Base-by-base conservation (phyloP, 1,140 invertebrate species). In the Copidosoma floridanum region DNA sequence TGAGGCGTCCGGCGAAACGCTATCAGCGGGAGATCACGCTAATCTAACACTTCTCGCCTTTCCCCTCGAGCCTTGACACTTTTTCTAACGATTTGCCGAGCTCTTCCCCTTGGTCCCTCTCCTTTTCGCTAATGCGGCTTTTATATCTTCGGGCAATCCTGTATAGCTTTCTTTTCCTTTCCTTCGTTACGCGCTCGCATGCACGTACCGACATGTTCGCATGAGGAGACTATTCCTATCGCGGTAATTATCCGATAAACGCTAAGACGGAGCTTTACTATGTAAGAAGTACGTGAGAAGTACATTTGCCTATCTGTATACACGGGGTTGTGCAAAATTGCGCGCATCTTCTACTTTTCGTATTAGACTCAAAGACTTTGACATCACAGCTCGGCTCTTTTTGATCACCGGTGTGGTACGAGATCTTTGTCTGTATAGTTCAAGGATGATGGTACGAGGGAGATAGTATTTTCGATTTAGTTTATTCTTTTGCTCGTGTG, bases 11-110 rank as follows among this genome's bases (percentile, higher is more conserved):
- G 59, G 48, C 59, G 57, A 68, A 72, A 74, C 72, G 73, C 73
- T 76, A 78, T 78, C 76, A 74, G 70, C 69, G 65, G n/a, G 70
- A 78, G 75, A 78, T 78, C 75, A 78, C 74, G 74, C 76, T 78
- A 79, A 79, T 79, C 75, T 78, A 69, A 73, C 68, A 68, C 68
- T 68, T 78, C 69, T n/a, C n/a, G n/a, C 69, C 69, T 71, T 68
- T 69, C 69, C 70, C 55, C 62, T 57, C 69, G 73, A 77, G 73
- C 68, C 67, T 63, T 70, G 74, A 69, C 68, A 76, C 74, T 76
- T 78, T 78, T 78, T 74, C 60, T 70, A 72, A 76, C 72, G 70
- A 75, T 66, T 74, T 65, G 38, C 60, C 29, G 29, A 8, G 6
- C 11, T 10, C 6, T 20, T 16, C 20, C 41, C 38, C 20, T 20